Conservation (phyloP, 2,797 vertebrate species). For the Psittacula echo region DNA sequence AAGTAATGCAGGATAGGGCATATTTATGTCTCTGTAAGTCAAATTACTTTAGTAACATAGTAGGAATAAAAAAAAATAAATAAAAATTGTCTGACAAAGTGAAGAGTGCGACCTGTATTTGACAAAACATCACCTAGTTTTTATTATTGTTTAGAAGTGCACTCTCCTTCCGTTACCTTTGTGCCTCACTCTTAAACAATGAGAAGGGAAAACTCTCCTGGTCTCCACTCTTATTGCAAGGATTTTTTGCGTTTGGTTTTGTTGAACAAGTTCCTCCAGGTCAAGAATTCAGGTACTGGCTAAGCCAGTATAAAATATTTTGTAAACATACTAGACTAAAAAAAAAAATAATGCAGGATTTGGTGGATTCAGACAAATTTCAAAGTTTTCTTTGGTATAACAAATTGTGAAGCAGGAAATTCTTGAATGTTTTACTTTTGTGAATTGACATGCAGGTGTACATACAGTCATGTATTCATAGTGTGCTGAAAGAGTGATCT, state of each 20-base stretch:
- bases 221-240: constrained; percentile 28
- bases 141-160: not conserved
- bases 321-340: not conserved
- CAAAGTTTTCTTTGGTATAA: not conserved
- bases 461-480: not conserved
- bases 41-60: not conserved
- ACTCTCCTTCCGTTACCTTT: constrained; percentile 25
- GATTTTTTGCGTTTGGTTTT: constrained; percentile 17
- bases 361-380: not conserved
- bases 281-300: constrained; percentile 6
- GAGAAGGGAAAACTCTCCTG: not conserved
- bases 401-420: not conserved
- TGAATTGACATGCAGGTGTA: not conserved
- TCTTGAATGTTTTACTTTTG: not conserved
- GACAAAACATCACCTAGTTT: not conserved
- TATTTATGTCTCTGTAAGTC: constrained; percentile 38
- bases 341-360: not conserved
- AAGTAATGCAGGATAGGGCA: constrained; percentile 23
- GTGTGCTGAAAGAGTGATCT: constrained; percentile 5
- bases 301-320: not conserved
- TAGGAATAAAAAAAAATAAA: not conserved
- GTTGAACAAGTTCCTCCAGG: not conserved
- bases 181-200: not conserved
- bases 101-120: constrained; percentile 50
- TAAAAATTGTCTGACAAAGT: not conserved